Conservation (phyloP, 2,113 vertebrate species). For the Axis porcinus region DNA sequence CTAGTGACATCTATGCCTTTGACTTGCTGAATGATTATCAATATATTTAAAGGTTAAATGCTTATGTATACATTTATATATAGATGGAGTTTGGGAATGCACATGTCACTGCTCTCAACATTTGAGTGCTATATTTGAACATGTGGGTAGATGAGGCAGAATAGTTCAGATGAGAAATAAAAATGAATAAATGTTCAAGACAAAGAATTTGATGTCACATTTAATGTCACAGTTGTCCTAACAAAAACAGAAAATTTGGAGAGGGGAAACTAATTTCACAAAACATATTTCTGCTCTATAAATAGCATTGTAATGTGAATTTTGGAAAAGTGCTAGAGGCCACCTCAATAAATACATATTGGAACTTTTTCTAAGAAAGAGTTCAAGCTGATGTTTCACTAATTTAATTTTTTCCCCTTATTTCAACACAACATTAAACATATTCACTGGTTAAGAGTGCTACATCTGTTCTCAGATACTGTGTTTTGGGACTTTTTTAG, state of each 20-base stretch:
- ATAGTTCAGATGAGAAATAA: neutral
- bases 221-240: neutral
- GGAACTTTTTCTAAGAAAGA: neutral
- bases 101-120: neutral
- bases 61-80: constrained; percentile 33
- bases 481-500: neutral
- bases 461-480: neutral
- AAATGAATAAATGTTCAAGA: neutral
- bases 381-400: neutral
- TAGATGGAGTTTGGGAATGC: constrained; percentile 27
- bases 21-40: constrained; percentile 38
- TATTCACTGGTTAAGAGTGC: neutral
- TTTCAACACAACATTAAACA: neutral
- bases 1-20: constrained; percentile 21
- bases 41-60: constrained; percentile 49
- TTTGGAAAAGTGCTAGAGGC: neutral
- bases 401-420: neutral
- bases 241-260: neutral
- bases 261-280: neutral
- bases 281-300: neutral
- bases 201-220: neutral
- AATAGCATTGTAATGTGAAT: neutral
- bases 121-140: neutral
- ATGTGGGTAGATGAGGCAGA: neutral
- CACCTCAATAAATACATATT: neutral